These are phyloP conservation scores for Pterocles orientalis DNA, from an alignment of 2,113 vertebrate genomes.

Conservation along the genomic window DNA sequence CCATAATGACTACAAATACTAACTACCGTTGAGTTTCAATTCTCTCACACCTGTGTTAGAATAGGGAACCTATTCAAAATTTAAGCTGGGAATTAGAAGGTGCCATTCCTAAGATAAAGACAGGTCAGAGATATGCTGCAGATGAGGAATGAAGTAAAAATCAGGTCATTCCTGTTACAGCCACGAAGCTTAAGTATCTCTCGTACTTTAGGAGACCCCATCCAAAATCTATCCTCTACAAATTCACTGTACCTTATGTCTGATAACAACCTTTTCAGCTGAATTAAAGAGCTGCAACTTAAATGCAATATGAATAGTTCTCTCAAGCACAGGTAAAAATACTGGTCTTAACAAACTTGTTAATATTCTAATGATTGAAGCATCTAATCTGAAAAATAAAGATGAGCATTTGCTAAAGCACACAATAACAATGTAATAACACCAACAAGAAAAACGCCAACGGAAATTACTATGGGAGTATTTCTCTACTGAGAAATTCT, in stretches of 20 bases:
- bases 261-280: background rate
- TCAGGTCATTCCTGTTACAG: background rate
- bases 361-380: background rate
- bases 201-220: background rate
- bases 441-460: background rate
- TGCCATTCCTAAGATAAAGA: background rate
- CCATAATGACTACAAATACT: background rate
- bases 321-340: background rate
- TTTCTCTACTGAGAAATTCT: background rate
- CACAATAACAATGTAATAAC: background rate
- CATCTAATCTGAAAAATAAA: background rate
- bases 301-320: background rate
- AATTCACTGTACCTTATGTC: background rate
- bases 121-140: background rate
- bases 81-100: background rate
- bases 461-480: background rate
- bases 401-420: background rate
- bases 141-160: background rate
- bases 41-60: background rate
- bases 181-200: background rate
- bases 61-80: background rate
- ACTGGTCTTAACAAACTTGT: background rate
- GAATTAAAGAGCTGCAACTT: background rate
- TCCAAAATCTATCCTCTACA: background rate
- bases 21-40: background rate